Percentiles rank a stretch among this genome's conserved stretches.
Evolutionary conservation across 2,888 invertebrate genomes (phyloP).

Genomic region (Cinara cedri): DNA sequence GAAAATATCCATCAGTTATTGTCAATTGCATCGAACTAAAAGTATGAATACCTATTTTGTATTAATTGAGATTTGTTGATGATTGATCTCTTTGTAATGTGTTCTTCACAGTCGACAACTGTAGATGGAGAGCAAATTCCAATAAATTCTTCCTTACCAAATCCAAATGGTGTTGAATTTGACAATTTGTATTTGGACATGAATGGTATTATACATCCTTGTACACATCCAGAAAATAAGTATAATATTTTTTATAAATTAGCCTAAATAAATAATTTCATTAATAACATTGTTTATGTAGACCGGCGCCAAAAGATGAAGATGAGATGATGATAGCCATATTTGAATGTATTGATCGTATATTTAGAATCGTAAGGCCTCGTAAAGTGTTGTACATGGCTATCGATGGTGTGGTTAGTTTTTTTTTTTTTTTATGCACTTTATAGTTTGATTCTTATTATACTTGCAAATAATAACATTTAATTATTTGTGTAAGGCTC

Average conservation of each 20-base stretch:
- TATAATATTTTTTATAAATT: conserved; percentile 27
- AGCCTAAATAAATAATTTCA: conserved; percentile 1
- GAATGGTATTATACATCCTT: conserved; percentile 99
- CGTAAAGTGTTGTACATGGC: conserved; percentile 97
- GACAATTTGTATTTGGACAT: conserved; percentile 98
- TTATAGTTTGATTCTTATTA: background rate
- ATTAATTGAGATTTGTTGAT: background rate
- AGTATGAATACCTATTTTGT: conserved; percentile 33
- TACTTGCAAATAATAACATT: background rate
- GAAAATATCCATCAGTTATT: conserved; percentile 85
- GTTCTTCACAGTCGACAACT: conserved; percentile 38
- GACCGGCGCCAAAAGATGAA: conserved; percentile 81
- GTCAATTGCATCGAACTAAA: conserved; percentile 57
- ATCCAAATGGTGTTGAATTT: conserved; percentile 96
- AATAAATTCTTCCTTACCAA: conserved; percentile 82
- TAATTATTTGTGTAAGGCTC: conserved; percentile 67
- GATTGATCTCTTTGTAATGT: background rate
- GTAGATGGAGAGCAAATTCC: conserved; percentile 61
- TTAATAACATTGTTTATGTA: conserved; percentile 3
- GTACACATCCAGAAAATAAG: conserved; percentile 81
- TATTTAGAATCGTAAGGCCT: conserved; percentile 85
- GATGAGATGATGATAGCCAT: conserved; percentile 99
- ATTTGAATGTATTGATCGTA: conserved; percentile 96
- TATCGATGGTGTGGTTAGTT: conserved; percentile 92
- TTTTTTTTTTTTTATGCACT: conserved; percentile 5